phyloP scores from a whole-genome alignment of 2,888 invertebrate genomes.

The Lochmaea crataegi region DNA sequence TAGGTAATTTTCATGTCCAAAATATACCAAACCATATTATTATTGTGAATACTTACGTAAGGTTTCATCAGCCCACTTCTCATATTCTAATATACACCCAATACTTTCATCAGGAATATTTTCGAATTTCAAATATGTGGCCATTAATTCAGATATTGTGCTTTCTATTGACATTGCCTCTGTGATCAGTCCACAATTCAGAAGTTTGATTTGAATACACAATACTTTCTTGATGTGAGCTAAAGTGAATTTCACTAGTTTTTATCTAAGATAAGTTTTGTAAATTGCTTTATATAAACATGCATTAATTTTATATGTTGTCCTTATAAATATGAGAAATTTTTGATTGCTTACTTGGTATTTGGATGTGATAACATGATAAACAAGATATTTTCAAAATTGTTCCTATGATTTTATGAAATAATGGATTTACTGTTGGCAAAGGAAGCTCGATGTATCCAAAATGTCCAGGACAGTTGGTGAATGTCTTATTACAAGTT shows the following conservation, averaged over 20 bases:
- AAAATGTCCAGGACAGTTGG: constrained; percentile 90
- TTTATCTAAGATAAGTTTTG: too few species aligned
- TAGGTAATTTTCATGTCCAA: not conserved
- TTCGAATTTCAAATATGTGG: constrained; percentile 50
- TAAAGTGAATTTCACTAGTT: constrained; percentile 45
- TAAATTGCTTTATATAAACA: too few species aligned
- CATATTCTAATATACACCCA: constrained; percentile 56
- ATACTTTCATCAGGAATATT: constrained; percentile 54
- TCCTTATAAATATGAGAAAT: not conserved
- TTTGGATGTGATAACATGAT: constrained; percentile 77
- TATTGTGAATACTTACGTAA: constrained; percentile 40
- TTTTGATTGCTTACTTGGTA: constrained; percentile 61
- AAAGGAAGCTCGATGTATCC: constrained; percentile 93
- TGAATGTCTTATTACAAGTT: constrained; percentile 78
- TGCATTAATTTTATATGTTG: too few species aligned
- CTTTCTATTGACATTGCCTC: constrained; percentile 74
- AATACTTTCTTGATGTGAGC: constrained; percentile 64
- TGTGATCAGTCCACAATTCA: constrained; percentile 79
- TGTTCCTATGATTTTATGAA: constrained; percentile 78
- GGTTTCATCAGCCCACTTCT: constrained; percentile 46
- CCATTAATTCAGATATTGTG: constrained; percentile 51
- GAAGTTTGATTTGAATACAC: constrained; percentile 75
- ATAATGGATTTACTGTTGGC: constrained; percentile 91
- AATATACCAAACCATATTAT: not conserved
- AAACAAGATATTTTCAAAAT: constrained; percentile 78